Percentiles rank a stretch among this genome's conserved stretches.
These are phyloP conservation scores for Odocoileus hemionus DNA, from an alignment of 2,113 vertebrate genomes.

Conservation along the genomic window DNA sequence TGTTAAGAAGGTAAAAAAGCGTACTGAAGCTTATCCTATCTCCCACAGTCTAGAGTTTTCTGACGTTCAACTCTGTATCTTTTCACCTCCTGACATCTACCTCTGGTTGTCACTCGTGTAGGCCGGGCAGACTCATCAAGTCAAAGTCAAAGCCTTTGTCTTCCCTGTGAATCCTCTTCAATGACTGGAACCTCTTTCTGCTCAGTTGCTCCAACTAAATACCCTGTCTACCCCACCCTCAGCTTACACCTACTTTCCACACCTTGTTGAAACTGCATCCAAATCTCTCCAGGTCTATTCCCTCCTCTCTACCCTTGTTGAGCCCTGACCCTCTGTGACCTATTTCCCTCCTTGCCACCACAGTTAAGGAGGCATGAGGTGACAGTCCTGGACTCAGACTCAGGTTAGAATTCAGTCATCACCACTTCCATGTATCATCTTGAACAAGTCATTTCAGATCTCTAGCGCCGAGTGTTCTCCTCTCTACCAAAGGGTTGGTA, in stretches of 20 bases:
- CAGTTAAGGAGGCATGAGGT: not conserved
- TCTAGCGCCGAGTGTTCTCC: not conserved
- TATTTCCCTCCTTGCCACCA: not conserved
- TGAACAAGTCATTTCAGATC: not conserved
- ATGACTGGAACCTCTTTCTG: not conserved
- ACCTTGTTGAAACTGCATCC: not conserved
- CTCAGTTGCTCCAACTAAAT: not conserved
- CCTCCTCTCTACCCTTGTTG: not conserved
- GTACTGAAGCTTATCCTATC: not conserved
- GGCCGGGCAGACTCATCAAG: rapidly evolving
- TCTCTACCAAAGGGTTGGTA: not conserved
- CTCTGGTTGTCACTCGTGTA: rapidly evolving
- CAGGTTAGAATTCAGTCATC: not conserved
- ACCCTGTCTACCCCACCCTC: no score
- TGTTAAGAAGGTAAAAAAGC: not conserved
- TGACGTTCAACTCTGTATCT: not conserved
- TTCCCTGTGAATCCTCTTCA: not conserved
- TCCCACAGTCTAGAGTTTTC: not conserved
- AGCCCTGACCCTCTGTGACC: not conserved
- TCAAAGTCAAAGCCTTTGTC: not conserved
- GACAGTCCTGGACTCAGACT: not conserved
- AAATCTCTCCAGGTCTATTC: not conserved
- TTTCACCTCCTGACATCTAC: no score
- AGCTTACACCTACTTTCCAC: not conserved
- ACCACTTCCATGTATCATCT: not conserved